These are phyloP conservation scores for Cyclopterus lumpus DNA, from an alignment of 2,797 vertebrate genomes.

Conservation along the genomic window DNA sequence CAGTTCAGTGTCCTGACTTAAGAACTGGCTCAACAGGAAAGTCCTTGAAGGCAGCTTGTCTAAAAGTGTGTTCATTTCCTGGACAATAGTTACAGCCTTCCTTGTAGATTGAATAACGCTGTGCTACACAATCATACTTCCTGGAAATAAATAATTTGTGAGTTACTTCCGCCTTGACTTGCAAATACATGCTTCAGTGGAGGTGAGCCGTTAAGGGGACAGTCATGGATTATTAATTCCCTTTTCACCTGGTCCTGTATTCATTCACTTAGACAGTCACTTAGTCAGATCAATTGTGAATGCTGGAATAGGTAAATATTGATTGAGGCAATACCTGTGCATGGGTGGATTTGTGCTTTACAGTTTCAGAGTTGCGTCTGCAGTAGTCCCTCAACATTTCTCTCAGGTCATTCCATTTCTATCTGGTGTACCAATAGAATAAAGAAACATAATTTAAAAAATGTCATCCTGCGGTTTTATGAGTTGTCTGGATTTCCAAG, in stretches of 20 bases:
- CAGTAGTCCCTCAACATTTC: slow-evolving; percentile 17
- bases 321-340: slow-evolving; percentile 39
- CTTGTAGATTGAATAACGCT: slow-evolving; percentile 9
- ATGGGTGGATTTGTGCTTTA: slow-evolving; percentile 14
- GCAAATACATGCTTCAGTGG: slow-evolving; percentile 48
- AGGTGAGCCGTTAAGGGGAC: slow-evolving; percentile 45
- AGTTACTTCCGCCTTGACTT: slow-evolving; percentile 37
- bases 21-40: neutral
- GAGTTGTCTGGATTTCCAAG: slow-evolving; percentile 4
- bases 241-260: slow-evolving; percentile 24
- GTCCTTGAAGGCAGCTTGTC: slow-evolving; percentile 22
- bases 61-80: slow-evolving; percentile 8
- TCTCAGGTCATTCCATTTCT: neutral
- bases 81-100: slow-evolving; percentile 9
- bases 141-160: slow-evolving; percentile 42
- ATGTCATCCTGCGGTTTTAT: neutral
- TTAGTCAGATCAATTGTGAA: slow-evolving; percentile 45
- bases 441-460: neutral
- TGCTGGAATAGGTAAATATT: slow-evolving; percentile 54
- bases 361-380: slow-evolving; percentile 13
- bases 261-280: slow-evolving; percentile 36
- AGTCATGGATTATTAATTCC: slow-evolving; percentile 63
- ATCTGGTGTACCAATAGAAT: neutral
- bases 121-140: slow-evolving; percentile 49
- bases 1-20: neutral